Base-by-base conservation (phyloP, 2,797 vertebrate genomes). In the Xenentodon cancila region DNA sequence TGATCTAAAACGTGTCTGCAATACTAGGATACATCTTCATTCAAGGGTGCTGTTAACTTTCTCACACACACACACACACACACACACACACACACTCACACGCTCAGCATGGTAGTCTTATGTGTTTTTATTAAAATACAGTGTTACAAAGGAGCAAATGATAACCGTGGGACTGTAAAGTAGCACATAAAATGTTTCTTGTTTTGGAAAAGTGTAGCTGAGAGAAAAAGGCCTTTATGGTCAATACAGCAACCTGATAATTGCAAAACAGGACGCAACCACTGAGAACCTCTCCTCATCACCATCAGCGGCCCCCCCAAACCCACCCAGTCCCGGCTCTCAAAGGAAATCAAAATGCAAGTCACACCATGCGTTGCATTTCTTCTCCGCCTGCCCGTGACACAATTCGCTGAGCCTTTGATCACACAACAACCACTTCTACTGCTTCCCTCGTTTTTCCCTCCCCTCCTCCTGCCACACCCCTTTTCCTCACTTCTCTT, bases 341-440 rank as follows among this genome's bases (percentile, higher is more conserved):
- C 70, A 69, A 79, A 84, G 75, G 73, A 89, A 89, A 92, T 91
- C 84, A 80, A 88, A 92, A 91, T 89, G 91, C 87, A 84, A 90
- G 88, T 89, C 90, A 90, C 87, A 91, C 83, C 83, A 85, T 81
- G 80, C 69, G 49, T 53, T 7, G 55, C 76, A 69, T 76, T 88
- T 90, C 76, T 84, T 85, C 82, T 86, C 73, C 54, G 77, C 87
- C 82, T 76, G 68, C 86, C 84, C 88, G 83, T 68, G 73, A 86
- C 88, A 87, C 88, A 88, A 89, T 89, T 86, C 83, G 34, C 75
- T 46, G 59, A 75, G 79, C 77, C 88, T 92, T 92, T 93, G 91
- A 93, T 92, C 89, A 83, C 75, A 78, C 87, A 85, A 84, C 73
- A 73, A 87, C 76, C 88, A 79, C 84, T 80, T 85, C 85, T 86